Evolutionary conservation across 2,888 invertebrate genomes (phyloP).

Genomic region (Endotricha flammealis): DNA sequence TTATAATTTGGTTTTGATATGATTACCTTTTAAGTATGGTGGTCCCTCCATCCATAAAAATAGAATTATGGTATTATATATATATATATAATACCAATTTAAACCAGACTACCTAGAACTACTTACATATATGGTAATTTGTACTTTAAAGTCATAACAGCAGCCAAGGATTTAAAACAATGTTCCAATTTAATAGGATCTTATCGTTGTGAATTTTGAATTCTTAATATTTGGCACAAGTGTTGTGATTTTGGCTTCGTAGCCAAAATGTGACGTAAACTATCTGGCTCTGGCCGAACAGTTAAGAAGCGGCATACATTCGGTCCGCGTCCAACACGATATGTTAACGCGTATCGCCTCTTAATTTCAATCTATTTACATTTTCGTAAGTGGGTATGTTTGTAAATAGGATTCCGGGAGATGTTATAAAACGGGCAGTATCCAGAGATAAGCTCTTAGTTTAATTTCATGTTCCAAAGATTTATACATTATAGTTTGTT

Average conservation of each 20-base stretch:
- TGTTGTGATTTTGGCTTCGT: constrained; percentile 40
- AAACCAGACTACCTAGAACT: too few relatives aligned
- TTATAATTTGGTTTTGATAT: too few relatives aligned
- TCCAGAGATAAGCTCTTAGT: neutral
- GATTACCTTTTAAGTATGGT: too few relatives aligned
- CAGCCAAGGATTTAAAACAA: neutral
- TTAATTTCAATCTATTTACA: constrained; percentile 31
- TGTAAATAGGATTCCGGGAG: constrained; percentile 11
- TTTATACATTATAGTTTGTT: neutral
- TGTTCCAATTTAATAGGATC: constrained; percentile 36
- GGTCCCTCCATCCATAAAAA: too few relatives aligned
- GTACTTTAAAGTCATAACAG: too few relatives aligned
- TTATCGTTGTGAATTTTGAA: constrained; percentile 29
- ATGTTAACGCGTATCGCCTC: constrained; percentile 35
- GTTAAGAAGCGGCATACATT: constrained; percentile 42
- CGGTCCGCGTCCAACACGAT: constrained; percentile 43
- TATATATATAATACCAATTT: too few relatives aligned
- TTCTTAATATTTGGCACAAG: constrained; percentile 43
- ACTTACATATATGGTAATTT: too few relatives aligned
- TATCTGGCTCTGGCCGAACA: constrained; percentile 28
- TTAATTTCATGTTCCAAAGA: neutral
- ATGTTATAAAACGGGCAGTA: constrained; percentile 9
- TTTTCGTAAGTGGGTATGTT: constrained; percentile 17
- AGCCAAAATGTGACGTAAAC: constrained; percentile 56
- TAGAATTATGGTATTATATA: too few relatives aligned